phyloP scores from a whole-genome alignment of 64 coral and sea anemone species.

The Montipora efflorescens region DNA sequence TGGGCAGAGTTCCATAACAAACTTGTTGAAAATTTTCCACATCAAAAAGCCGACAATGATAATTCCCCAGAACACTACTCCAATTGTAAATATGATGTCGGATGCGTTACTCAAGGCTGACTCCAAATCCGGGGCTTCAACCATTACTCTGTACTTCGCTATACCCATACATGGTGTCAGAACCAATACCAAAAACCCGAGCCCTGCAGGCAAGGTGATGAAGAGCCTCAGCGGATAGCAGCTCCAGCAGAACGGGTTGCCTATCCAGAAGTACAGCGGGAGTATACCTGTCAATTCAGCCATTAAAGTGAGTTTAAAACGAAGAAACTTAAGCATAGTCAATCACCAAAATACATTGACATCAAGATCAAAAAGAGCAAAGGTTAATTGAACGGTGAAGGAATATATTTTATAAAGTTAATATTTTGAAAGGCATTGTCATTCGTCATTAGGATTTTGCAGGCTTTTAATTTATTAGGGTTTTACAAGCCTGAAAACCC shows the following conservation, averaged over 20 bases:
- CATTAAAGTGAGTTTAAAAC: too few species aligned
- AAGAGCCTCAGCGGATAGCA: slow-evolving; percentile 84
- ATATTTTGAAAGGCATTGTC: too few species aligned
- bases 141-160: slow-evolving; percentile 63
- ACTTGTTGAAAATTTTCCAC: slow-evolving; percentile 74
- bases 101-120: slow-evolving; percentile 46
- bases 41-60: slow-evolving; percentile 58
- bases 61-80: slow-evolving; percentile 82
- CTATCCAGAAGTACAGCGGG: slow-evolving; percentile 88
- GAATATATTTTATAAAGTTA: too few species aligned
- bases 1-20: slow-evolving; percentile 64
- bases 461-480: too few species aligned
- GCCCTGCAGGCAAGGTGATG: slow-evolving; percentile 73
- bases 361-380: too few species aligned
- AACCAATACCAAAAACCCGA: slow-evolving; percentile 59
- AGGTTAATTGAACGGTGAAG: too few species aligned
- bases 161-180: slow-evolving; percentile 82
- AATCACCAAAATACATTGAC: too few species aligned
- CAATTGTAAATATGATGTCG: slow-evolving; percentile 84
- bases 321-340: too few species aligned
- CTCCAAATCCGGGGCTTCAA: slow-evolving; percentile 57
- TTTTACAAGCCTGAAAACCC: too few species aligned
- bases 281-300: slow-evolving; percentile 54
- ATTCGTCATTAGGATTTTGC: too few species aligned
- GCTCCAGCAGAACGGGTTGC: slow-evolving; percentile 96